These are phyloP conservation scores for Promerops cafer DNA, from an alignment of 2,113 vertebrate species.

Conservation along the genomic window DNA sequence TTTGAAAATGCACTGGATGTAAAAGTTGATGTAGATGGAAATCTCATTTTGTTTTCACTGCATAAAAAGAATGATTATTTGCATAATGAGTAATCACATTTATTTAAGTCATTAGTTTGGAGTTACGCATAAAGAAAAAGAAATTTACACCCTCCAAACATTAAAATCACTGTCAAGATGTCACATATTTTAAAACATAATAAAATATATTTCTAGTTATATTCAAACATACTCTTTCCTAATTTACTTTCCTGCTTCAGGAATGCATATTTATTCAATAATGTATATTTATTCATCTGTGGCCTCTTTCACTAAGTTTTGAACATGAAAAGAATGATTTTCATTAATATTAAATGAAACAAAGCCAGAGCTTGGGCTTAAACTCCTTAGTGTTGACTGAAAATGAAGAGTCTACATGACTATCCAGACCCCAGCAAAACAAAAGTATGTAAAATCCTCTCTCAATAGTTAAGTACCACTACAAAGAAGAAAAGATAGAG, in stretches of 20 bases:
- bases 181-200: neutral
- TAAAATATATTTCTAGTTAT: neutral
- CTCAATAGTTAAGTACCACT: neutral
- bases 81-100: neutral
- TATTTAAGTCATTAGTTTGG: neutral
- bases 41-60: conserved; percentile 83
- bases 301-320: neutral
- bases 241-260: neutral
- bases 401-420: neutral
- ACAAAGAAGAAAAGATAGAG: neutral
- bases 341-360: neutral
- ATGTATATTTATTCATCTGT: neutral
- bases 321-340: neutral
- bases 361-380: neutral
- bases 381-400: neutral
- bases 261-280: neutral
- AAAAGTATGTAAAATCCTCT: neutral
- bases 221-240: neutral
- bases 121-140: neutral
- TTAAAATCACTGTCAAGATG: neutral
- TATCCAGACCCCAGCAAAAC: neutral
- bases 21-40: conserved; percentile 56
- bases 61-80: neutral
- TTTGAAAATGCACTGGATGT: conserved; percentile 66
- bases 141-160: neutral